Evolutionary conservation across 2,113 vertebrate genomes (phyloP).

Genomic region (Uropsilus gracilis): DNA sequence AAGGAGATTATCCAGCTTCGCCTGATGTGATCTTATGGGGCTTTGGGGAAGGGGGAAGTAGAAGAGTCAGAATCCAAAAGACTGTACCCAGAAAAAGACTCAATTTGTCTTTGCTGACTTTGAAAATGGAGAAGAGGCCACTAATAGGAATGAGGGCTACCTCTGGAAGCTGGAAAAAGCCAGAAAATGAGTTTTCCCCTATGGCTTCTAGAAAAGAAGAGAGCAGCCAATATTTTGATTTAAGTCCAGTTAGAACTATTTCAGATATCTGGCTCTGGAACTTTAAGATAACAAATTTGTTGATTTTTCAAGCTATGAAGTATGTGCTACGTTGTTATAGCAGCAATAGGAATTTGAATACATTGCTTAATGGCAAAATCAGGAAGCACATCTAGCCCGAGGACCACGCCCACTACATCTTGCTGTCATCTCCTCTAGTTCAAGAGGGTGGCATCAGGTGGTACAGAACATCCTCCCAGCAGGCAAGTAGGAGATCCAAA

Average conservation of each 20-base stretch:
- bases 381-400: not conserved
- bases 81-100: not conserved
- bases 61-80: not conserved
- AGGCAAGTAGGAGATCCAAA: not conserved
- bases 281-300: not conserved
- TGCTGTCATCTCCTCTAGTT: not conserved
- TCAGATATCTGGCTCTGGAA: not conserved
- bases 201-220: not conserved
- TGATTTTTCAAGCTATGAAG: not conserved
- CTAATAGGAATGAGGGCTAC: not conserved
- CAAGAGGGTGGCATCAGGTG: not conserved
- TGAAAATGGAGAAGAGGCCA: not conserved
- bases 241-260: not conserved
- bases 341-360: not conserved
- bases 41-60: not conserved
- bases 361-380: not conserved
- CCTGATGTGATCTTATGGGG: not conserved
- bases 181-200: not conserved
- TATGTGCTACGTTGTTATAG: not conserved
- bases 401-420: not conserved
- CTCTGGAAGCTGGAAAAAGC: not conserved
- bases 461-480: not conserved
- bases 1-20: not conserved
- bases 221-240: not conserved
- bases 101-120: not conserved